Evolutionary conservation across 2,888 invertebrate genomes (phyloP), one percentile per base, ranked within the genome.

Genomic region (Polymixis lichenea): DNA sequence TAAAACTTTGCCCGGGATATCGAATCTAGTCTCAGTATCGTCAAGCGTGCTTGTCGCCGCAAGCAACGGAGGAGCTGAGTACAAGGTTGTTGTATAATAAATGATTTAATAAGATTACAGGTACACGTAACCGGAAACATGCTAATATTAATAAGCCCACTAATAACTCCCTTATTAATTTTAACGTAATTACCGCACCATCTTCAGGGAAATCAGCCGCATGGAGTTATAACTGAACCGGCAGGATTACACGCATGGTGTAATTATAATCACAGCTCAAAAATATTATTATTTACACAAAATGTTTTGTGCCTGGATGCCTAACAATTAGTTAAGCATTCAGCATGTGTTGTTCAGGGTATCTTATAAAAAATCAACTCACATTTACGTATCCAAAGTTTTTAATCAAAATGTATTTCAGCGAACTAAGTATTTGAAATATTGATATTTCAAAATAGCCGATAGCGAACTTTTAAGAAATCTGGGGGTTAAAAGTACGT

Each of bases 171-270:
- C 58, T 43, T 55, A 83, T 61, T 65, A 49, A 79, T 65, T 58
- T 77, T 65, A 65, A 55, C 38, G 17, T 79, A 65, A 77, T 83
- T 77, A 83, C 13, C 58, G 22, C 78, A 58, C 22, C 65, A 80
- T 78, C 65, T 69, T 69, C 17, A 61, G 79, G 68, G 78, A 83
- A 80, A 83, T 79, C 78, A 83, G 38, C 58, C 55, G 64, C 15
- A 49, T 43, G 53, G 64, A 83, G 60, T 49, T 64, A 55, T 60
- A 60, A 53, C 28, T 58, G 53, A 49, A 49, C 53, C 19, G 15
- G 13, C 25, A 55, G 38, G 46, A 68, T 64, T 46, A 82, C 62
- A 46, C 17, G 53, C 51, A 28, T 25, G 19, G 56, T 68, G 28
- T 72, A 38, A 56, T 32, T 15, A 17, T 58, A 55, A 60, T 55